Percentiles rank a stretch among this genome's conserved stretches.
phyloP scores from a whole-genome alignment of 2,888 invertebrate genomes.

The Cantharis nigra region DNA sequence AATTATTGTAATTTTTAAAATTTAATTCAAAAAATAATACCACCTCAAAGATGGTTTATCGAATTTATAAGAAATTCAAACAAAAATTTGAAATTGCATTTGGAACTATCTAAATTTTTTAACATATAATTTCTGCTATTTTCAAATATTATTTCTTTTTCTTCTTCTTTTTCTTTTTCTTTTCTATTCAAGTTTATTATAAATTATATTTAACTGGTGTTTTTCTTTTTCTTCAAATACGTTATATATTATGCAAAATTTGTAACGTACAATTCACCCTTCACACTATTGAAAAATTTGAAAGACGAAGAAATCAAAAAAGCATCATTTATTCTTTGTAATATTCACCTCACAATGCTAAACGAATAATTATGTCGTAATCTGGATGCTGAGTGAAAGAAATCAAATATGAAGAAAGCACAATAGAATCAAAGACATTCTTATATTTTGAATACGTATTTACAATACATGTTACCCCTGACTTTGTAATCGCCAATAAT shows the following conservation, averaged over 20 bases:
- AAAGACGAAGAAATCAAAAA: conserved; percentile 16
- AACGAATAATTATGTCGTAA: conserved; percentile 28
- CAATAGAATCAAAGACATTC: conserved; percentile 29
- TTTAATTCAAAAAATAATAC: neutral
- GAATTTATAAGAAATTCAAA: neutral
- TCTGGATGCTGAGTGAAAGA: conserved; percentile 15
- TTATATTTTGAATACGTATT: conserved; percentile 18
- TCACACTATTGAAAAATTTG: conserved; percentile 18
- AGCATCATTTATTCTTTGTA: conserved; percentile 19
- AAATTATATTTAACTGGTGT: too few relatives aligned
- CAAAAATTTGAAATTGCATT: neutral
- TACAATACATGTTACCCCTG: conserved; percentile 32
- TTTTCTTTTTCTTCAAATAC: neutral
- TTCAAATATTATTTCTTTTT: too few relatives aligned
- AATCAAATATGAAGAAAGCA: conserved; percentile 23
- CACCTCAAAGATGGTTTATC: neutral
- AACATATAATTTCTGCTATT: neutral
- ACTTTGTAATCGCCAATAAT: conserved; percentile 30
- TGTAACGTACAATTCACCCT: conserved; percentile 24
- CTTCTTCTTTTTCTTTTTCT: too few relatives aligned
- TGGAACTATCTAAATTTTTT: neutral
- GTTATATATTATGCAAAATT: conserved; percentile 11
- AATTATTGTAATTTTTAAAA: too few relatives aligned
- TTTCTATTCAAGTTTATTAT: too few relatives aligned
- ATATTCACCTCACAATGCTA: conserved; percentile 19